Evolutionary conservation across 2,888 invertebrate genomes (phyloP), one percentile per base, ranked within the genome.

Genomic region (Cyrtodaria siliqua): DNA sequence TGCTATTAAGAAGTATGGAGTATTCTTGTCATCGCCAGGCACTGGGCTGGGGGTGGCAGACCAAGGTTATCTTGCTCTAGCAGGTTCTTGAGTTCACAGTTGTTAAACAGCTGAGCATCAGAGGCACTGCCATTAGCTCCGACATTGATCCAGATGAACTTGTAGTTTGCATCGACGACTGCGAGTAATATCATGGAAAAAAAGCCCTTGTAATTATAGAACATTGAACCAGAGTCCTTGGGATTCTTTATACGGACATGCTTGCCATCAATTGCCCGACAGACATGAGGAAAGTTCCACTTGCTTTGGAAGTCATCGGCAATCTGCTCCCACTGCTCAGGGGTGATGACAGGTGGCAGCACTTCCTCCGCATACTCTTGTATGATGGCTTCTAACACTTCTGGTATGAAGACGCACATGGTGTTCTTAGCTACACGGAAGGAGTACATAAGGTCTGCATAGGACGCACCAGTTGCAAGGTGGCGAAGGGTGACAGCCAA

Each of bases 131-230:
- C 80, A 61, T 73, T 57, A 29, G 66, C 76, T 23, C 72, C 79
- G 38, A 68, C 69, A 27, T 42, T 55, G 8, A 78, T 69, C 72
- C 73, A 80, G 26, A 71, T 49, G 72, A 79, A 79, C 47, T 79
- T 79, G 47, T 79, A 79, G 72, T 79, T 67, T 49, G 73, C 69
- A 55, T 78, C 78, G 16, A 74, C 78, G 38, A 76, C 33, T 53
- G 40, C 63, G 14, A 63, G 63, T 52, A 26, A 18, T 53, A 69
- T 44, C 14, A 69, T 69, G 33, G 61, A 61, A 44, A 53, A 64
- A 57, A 61, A 78, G 9, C 75, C 63, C 33, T 79, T 77, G 56
- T 78, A 72, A 49, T 79, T 79, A 60, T 72, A 62, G 63, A 76
- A 79, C 49, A 59, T 2, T 24, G 59, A 59, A 50, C 59, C 40